These are phyloP conservation scores for Leucania comma DNA, from an alignment of 2,888 invertebrate genomes.

Conservation along the genomic window DNA sequence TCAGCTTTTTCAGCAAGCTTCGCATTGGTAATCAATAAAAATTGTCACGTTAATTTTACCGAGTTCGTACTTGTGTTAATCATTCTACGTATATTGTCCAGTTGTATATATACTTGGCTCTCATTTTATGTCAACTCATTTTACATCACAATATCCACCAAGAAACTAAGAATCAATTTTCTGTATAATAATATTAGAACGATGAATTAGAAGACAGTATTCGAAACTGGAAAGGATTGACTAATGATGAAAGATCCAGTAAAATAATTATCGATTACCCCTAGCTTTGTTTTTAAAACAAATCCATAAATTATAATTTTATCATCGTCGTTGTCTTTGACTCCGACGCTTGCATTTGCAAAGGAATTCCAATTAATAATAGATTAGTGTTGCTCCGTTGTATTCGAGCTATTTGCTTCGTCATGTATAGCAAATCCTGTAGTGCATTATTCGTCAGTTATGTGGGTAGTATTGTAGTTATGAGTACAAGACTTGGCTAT, in stretches of 20 bases:
- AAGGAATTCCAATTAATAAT: slow-evolving; percentile 37
- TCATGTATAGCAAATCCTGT: slow-evolving; percentile 11
- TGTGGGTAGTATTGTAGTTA: background rate
- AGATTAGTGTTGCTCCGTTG: slow-evolving; percentile 16
- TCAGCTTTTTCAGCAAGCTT: too few species aligned
- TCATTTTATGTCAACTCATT: too few species aligned
- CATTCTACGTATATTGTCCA: too few species aligned
- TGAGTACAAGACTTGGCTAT: background rate
- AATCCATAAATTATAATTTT: slow-evolving; percentile 7
- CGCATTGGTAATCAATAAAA: too few species aligned
- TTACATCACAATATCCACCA: too few species aligned
- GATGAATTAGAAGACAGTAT: too few species aligned
- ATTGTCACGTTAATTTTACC: too few species aligned
- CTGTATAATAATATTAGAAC: too few species aligned
- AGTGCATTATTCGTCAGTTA: background rate
- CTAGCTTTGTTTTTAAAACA: slow-evolving; percentile 2
- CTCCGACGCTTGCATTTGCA: slow-evolving; percentile 1
- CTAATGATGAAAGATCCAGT: slow-evolving; percentile 1
- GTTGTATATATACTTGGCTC: too few species aligned
- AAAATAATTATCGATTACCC: background rate
- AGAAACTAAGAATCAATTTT: too few species aligned
- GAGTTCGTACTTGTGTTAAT: too few species aligned
- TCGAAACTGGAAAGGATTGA: background rate
- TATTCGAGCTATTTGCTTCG: slow-evolving; percentile 7
- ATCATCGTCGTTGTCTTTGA: slow-evolving; percentile 1